Base-by-base conservation (phyloP, 53 echinoderm and acorn worm genomes). In the Stichopus horrens region DNA sequence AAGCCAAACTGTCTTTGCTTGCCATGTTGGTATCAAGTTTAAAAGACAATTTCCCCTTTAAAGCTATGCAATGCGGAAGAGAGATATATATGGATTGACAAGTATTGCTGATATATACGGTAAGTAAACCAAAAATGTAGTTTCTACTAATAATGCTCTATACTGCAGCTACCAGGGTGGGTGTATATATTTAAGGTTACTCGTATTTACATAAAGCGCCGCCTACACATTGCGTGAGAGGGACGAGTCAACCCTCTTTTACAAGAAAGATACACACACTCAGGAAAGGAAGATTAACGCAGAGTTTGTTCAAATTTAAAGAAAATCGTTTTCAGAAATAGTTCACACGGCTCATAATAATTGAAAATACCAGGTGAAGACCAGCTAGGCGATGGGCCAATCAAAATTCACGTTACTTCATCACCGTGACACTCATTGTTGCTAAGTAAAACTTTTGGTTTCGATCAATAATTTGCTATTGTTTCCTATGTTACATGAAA, bases 191-290 rank as follows among this genome's bases (percentile, higher is more conserved):
- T 20, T 71, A 71, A 18, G 71, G 18, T 18, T 71, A 68, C 19
- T n/a, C 4, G 16, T 68, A 71, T 18, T 71, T 71, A 71, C 18
- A 63, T 63, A 55, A 58, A 81, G 81, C 81, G 81, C 37, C 37
- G 37, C 81, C 81, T 57, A 81, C 81, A 81, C 57, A 81, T 81
- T 81, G 81, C 81, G 81, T 81, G 81, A 81, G 56, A 57, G 14
- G 56, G 21, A 10, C 7, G 5, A 7, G 4, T 56, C 81, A 81
- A 81, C 81, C 81, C 58, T 58, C 81, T 18, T 56, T 37, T 58
- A 19, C 16, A 21, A 14, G 53, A 56, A 81, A 81, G 56, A 21
- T 81, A 81, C 81, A 58, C 81, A 81, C 56, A 81, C 58, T 21
- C 81, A 81, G 81, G 81, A 81, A 81, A 81, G 10, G 20, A 14